Evolutionary conservation across 2,888 invertebrate species (phyloP).

Genomic region (Atethmia centrago): DNA sequence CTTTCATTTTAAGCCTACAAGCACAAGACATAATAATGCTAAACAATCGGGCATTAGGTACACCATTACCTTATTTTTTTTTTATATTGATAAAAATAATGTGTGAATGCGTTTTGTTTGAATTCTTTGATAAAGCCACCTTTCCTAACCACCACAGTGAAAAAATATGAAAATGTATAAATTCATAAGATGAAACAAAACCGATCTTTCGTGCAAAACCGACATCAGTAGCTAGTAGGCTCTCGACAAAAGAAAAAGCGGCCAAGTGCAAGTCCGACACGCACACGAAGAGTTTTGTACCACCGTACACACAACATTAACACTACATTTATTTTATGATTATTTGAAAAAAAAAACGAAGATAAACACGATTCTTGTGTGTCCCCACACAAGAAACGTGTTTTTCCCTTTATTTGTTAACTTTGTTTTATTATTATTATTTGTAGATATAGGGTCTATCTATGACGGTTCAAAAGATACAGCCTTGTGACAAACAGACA

Average conservation of each 20-base stretch:
- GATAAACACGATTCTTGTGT: not conserved
- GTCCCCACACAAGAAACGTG: too few species aligned
- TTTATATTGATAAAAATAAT: not conserved
- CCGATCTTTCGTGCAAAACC: constrained; percentile 4
- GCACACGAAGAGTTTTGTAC: not conserved
- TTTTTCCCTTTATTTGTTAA: not conserved
- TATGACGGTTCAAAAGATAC: not conserved
- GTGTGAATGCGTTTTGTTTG: not conserved
- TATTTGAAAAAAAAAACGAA: not conserved
- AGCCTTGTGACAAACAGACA: not conserved
- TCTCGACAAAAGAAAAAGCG: not conserved
- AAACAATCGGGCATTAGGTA: too few species aligned
- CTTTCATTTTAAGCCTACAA: not conserved
- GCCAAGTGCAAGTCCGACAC: too few species aligned
- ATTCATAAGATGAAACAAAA: not conserved
- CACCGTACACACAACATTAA: not conserved
- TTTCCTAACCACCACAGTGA: not conserved
- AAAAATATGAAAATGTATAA: constrained; percentile 2
- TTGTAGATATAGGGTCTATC: too few species aligned
- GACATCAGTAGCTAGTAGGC: not conserved
- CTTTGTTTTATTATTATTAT: not conserved
- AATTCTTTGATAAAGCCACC: not conserved
- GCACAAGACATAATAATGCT: not conserved
- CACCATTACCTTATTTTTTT: not conserved
- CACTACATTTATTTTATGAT: not conserved